Evolutionary conservation across 2,797 vertebrate species (phyloP).

Genomic region (Strix occidentalis): DNA sequence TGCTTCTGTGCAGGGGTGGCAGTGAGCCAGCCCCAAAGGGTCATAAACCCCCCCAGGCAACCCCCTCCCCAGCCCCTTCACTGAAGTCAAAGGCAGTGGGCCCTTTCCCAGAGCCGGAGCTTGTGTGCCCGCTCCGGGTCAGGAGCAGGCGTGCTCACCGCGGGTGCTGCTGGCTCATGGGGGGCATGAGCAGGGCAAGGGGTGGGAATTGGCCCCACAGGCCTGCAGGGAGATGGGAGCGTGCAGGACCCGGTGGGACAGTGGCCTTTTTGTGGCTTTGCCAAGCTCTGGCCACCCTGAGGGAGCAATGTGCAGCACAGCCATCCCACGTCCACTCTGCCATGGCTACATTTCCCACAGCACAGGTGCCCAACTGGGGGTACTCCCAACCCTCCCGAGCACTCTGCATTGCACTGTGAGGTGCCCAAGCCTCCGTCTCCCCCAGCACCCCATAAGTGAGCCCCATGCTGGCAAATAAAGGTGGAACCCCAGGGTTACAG

Average conservation of each 20-base stretch:
- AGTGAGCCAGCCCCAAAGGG: background rate
- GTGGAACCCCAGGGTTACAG: background rate
- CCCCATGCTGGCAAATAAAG: background rate
- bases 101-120: background rate
- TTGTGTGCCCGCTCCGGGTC: background rate
- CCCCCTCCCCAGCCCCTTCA: background rate
- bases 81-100: background rate
- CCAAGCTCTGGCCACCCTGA: background rate
- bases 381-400: background rate
- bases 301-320: rapidly evolving
- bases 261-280: background rate
- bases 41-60: background rate
- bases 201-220: background rate
- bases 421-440: background rate
- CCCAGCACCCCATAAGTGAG: too few relatives aligned
- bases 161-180: background rate
- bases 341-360: background rate
- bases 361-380: rapidly evolving
- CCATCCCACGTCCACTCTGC: background rate
- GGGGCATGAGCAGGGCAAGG: background rate
- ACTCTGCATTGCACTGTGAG: background rate
- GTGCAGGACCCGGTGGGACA: background rate
- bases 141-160: background rate
- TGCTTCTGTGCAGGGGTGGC: background rate
- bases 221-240: background rate